phyloP scores from a whole-genome alignment of 2,797 vertebrate genomes.

The Meda fulgida region DNA sequence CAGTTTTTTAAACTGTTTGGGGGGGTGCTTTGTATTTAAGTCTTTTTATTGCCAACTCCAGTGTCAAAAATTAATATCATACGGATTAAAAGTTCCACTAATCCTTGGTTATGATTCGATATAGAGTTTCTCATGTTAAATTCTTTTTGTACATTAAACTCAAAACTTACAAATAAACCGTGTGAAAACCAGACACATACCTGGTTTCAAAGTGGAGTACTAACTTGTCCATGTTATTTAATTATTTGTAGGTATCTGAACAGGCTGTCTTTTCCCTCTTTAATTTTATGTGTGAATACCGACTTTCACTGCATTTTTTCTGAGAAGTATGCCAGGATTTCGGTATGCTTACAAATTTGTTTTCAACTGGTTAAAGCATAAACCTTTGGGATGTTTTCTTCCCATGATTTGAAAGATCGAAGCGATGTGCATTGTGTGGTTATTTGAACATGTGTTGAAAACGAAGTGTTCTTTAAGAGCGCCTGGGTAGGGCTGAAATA shows the following conservation, averaged over 20 bases:
- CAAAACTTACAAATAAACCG: not conserved
- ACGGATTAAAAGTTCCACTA: not conserved
- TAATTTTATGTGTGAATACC: not conserved
- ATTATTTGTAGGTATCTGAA: conserved; percentile 11
- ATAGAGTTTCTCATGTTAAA: conserved; percentile 8
- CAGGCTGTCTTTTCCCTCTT: not conserved
- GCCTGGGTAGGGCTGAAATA: conserved; percentile 57
- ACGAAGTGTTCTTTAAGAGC: conserved; percentile 47
- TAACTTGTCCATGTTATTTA: not conserved
- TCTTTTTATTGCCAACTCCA: not conserved
- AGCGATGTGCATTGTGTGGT: conserved; percentile 21
- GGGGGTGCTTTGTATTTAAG: not conserved
- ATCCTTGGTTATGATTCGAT: not conserved
- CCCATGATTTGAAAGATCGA: conserved; percentile 16
- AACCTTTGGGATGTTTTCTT: not conserved
- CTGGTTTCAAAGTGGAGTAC: conserved; percentile 7
- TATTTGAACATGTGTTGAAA: conserved; percentile 41
- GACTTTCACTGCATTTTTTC: conserved; percentile 20
- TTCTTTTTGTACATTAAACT: conserved; percentile 19
- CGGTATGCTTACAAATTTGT: not conserved
- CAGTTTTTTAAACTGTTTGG: no score
- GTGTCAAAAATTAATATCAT: not conserved
- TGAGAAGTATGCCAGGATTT: not conserved
- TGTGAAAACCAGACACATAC: not conserved
- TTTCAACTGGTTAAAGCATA: not conserved